Base-by-base conservation (phyloP, 2,888 invertebrate species). In the Seira musarum region DNA sequence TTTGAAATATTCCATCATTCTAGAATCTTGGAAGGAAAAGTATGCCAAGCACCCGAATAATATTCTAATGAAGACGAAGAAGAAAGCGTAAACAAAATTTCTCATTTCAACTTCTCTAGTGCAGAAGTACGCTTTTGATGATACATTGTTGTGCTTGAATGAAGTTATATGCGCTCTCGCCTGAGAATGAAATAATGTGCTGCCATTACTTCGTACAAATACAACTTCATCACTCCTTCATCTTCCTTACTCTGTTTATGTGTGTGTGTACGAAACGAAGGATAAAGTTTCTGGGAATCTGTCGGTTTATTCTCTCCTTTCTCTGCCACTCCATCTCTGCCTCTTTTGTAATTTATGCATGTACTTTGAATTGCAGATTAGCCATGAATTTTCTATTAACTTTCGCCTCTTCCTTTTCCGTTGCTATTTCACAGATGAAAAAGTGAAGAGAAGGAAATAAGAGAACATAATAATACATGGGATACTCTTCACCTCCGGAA, bases 341-440 rank as follows among this genome's bases (percentile, higher is more conserved):
- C 24, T 40, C 13, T 40, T 40, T 40, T 10, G 65, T 77, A 77
- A 70, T 77, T 77, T 77, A 77, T 77, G 77, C 70, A 65, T 77
- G 53, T 67, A 65, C 40, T 77, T 77, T 70, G 77, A 77, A 77
- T 77, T 77, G 77, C 77, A 77, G 69, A 77, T 77, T 77, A 77
- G 77, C 70, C 70, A 77, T 77, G 77, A 77, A 77, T 77, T 70
- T 77, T 77, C 70, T 77, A 77, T 77, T 63, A 77, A 69, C 70
- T 53, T 70, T 30, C n/a, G 30, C 24, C 19, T 57, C 53, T 49
- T 17, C 24, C 1, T 66, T 74, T 61, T 67, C 22, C 61, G 22
- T 72, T 40, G 40, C 6, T 40, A 8, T 40, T 40, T 40, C 40
- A 40, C 40, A 40, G 40, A 40, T 40, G 40, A 40, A 40, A 13